phyloP scores from a whole-genome alignment of 1,140 invertebrate genomes.

The Drosophila mayri region DNA sequence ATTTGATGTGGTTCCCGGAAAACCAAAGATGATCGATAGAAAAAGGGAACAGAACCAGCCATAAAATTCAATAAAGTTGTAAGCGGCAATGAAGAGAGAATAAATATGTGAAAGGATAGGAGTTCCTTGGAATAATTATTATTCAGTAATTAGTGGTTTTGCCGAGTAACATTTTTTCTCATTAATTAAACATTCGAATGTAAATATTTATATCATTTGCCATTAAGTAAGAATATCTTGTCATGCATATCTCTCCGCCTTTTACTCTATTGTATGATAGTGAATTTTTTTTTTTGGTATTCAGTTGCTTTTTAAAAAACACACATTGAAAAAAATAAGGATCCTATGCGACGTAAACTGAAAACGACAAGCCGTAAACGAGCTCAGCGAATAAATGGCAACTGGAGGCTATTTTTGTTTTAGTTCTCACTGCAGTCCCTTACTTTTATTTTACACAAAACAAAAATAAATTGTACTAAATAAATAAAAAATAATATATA shows the following conservation, averaged over 20 bases:
- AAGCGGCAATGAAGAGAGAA: not conserved
- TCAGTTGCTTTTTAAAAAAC: slow-evolving; percentile 71
- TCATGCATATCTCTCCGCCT: not conserved
- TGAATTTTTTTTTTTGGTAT: not conserved
- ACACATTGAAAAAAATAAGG: slow-evolving; percentile 29
- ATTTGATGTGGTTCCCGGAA: slow-evolving; percentile 42
- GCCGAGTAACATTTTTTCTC: not conserved
- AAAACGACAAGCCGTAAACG: slow-evolving; percentile 35
- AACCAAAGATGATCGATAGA: slow-evolving; percentile 10
- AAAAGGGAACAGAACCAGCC: not conserved
- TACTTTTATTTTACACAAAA: slow-evolving; percentile 6
- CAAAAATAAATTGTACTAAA: not conserved
- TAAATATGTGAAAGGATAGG: too few species aligned
- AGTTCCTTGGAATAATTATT: not conserved
- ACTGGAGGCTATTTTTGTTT: slow-evolving; percentile 58
- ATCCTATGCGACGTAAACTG: slow-evolving; percentile 22
- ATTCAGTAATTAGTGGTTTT: not conserved
- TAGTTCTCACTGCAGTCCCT: slow-evolving; percentile 27
- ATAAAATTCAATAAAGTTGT: slow-evolving; percentile 35
- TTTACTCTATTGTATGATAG: not conserved
- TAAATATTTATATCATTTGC: slow-evolving; percentile 46
- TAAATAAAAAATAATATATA: not conserved
- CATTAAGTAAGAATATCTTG: slow-evolving; percentile 28
- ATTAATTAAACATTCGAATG: not conserved
- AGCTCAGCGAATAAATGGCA: slow-evolving; percentile 25